Base-by-base conservation (phyloP, 2,113 vertebrate genomes). In the Pan paniscus region DNA sequence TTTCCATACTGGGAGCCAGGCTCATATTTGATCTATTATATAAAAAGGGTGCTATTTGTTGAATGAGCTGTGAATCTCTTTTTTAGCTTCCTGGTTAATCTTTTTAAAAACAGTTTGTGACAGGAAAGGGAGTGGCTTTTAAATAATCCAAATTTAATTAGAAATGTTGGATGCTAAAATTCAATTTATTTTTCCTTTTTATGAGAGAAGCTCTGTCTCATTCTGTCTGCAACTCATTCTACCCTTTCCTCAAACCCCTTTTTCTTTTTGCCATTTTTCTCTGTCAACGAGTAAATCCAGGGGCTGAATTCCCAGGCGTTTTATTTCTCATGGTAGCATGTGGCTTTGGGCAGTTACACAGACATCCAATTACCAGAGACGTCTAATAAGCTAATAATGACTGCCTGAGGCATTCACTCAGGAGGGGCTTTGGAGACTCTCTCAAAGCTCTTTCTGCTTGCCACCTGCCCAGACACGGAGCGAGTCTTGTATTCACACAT, bases 101-200 rank as follows among this genome's bases (percentile, higher is more conserved):
- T 78, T 96, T 97, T 78, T 48, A 78, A 92, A 93, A 96, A 94
- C 52, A 88, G 79, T 75, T 61, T 93, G 72, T 95, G 89, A 93
- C 27, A 61, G 40, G 40, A 81, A 90, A 94, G 46, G 11, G 50
- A 80, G 93, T 84, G 46, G 13, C 72, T 97, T 92, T 90, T 93
- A 86, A 97, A 84, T 97, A 97, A 97, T 96, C 96, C 95, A 93
- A 96, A 96, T 96, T 97, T 97, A 97, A 98, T 98, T 96, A 95
- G 88, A 90, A 97, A 84, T 16, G 55, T 79, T 93, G 75, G 50
- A 46, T 95, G 64, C n/a, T 96, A 94, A 83, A 81, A 73, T 91
- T 78, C 73, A 67, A 57, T 67, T 83, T 46, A 40, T 17, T 30
- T 50, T 79, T 57, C n/a, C 18, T 48, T 50, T 84, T 30, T 64